Evolutionary conservation across 2,888 invertebrate species (phyloP), one percentile per base, ranked within the genome.

Genomic region (Linhomoeus sp.): DNA sequence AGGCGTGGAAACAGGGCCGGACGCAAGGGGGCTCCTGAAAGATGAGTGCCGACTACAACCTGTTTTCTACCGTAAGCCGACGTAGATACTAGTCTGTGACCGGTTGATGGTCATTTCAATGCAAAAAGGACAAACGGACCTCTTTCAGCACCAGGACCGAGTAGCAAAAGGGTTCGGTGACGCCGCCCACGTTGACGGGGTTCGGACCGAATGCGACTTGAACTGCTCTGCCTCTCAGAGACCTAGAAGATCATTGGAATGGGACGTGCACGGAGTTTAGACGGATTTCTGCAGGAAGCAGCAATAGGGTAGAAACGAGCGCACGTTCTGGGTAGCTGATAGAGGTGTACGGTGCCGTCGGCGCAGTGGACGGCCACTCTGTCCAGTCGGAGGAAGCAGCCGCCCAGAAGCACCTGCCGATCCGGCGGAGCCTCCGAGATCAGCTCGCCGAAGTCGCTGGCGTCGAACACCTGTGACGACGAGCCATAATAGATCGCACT

Each of bases 321-420:
- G 2, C 77, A 94, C 85, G 90, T 92, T 58, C 86, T 80, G 1
- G 97, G 94, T 56, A 97, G 72, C 67, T 81, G 85, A 71, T 86
- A 97, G 45, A 97, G 73, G 67, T 88, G 92, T 45, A 87, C 88
- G 62, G 84, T 85, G 50, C 94, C 94, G 61, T 87, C 86, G 44
- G 86, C 87, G 44, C 86, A 88, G 81, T 90, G 92, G 14, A 92
- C 78, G 45, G 94, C 76, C 0, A 94, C 84, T 39, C 84, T 73
- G 64, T 92, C 92, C 0, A 86, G 80, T 0, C 83, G 77, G 23
- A 92, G 71, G 64, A 94, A 94, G 66, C 88, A 86, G 0, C 92
- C 92, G 0, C 88, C 86, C 72, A 84, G 77, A 90, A 90, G 94
- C 2, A 87, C 75, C 65, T 86, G 86, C 0, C 85, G 80, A 17